phyloP scores from a whole-genome alignment of 2,888 invertebrate species.

The Philopedon plagiatum region DNA sequence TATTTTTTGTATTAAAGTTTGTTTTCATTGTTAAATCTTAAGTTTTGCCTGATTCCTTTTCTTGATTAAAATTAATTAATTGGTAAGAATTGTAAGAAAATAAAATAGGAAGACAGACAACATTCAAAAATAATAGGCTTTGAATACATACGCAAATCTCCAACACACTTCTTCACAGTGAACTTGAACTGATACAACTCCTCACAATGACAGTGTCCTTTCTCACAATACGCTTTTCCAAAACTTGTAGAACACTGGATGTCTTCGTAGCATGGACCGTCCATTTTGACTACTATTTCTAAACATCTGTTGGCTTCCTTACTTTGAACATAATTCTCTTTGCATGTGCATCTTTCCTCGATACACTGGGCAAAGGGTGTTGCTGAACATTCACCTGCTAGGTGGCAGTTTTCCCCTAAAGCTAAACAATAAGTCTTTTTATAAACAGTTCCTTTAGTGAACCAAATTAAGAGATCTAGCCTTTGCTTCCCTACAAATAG shows the following conservation, averaged over 20 bases:
- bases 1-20: too few species aligned
- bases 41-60: too few species aligned
- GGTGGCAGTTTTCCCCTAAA: constrained; percentile 58
- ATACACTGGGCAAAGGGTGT: constrained; percentile 55
- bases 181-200: constrained; percentile 58
- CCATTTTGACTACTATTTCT: constrained; percentile 52
- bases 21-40: too few species aligned
- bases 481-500: too few species aligned
- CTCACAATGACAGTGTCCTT: constrained; percentile 59
- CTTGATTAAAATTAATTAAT: too few species aligned
- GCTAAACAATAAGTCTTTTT: too few species aligned
- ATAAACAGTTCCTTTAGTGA: too few species aligned
- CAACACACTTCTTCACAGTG: constrained; percentile 56
- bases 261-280: constrained; percentile 57
- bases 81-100: neutral
- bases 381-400: constrained; percentile 57
- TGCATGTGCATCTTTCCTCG: constrained; percentile 57
- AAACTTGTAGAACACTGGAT: constrained; percentile 58
- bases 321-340: constrained; percentile 53
- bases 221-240: constrained; percentile 57
- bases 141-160: constrained; percentile 57
- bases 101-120: neutral
- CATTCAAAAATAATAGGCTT: neutral
- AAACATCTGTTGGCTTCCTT: constrained; percentile 55
- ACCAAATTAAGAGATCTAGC: too few species aligned